Percentiles rank a stretch among this genome's conserved stretches.
phyloP scores from a whole-genome alignment of 2,797 vertebrate genomes.

The Leptoclinus maculatus region DNA sequence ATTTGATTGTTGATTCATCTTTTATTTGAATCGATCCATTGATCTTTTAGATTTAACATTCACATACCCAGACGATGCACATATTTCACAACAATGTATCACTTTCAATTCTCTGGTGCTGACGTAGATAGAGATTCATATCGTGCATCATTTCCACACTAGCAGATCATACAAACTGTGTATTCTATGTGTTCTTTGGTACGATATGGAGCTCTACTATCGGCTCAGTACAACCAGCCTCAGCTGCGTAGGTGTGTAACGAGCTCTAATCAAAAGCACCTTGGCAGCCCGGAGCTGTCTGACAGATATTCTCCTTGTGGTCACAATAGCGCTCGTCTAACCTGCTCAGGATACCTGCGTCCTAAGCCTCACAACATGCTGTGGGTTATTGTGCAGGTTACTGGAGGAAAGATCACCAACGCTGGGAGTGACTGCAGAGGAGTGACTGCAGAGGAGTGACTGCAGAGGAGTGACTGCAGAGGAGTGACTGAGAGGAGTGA shows the following conservation, averaged over 20 bases:
- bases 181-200: background rate
- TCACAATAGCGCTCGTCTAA: constrained; percentile 2
- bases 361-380: background rate
- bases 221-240: background rate
- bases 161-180: background rate
- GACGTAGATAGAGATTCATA: background rate
- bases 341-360: background rate
- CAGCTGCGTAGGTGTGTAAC: background rate
- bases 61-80: background rate
- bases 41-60: background rate
- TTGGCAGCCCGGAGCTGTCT: background rate
- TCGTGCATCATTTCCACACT: background rate
- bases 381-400: background rate
- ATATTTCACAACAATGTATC: background rate
- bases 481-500: constrained; percentile 25
- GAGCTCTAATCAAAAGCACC: constrained; percentile 11
- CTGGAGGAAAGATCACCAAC: background rate
- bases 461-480: too few relatives aligned
- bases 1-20: background rate
- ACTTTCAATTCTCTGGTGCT: background rate
- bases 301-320: background rate
- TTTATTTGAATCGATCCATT: background rate
- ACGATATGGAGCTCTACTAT: background rate
- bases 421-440: constrained; percentile 19
- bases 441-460: constrained; percentile 13